phyloP scores from a whole-genome alignment of 2,888 invertebrate species.

The Cataglyphis altisquamis region DNA sequence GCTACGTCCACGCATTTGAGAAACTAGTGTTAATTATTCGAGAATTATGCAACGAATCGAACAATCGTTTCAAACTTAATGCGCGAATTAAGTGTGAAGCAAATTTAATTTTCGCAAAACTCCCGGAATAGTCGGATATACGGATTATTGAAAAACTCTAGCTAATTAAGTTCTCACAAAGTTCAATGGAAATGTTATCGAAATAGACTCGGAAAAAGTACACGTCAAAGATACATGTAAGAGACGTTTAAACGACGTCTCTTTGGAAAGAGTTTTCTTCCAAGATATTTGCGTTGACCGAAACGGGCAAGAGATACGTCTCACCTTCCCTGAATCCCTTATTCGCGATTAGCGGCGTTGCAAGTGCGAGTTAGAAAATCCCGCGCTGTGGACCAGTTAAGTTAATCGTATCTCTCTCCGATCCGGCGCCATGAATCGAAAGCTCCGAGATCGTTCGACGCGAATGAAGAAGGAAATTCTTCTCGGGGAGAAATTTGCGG shows the following conservation, averaged over 20 bases:
- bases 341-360: constrained; percentile 32
- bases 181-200: background rate
- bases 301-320: background rate
- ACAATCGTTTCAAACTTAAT: constrained; percentile 18
- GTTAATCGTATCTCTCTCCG: constrained; percentile 25
- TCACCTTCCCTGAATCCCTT: background rate
- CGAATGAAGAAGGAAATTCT: constrained; percentile 43
- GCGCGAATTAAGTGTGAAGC: constrained; percentile 3
- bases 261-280: background rate
- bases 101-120: constrained; percentile 14
- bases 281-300: background rate
- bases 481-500: constrained; percentile 54
- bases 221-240: background rate
- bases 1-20: background rate
- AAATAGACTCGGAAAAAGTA: background rate
- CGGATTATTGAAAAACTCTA: constrained; percentile 19
- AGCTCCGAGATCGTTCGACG: constrained; percentile 36
- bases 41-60: constrained; percentile 27
- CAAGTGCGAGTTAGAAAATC: background rate
- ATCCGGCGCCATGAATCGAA: constrained; percentile 40
- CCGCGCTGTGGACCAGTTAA: background rate
- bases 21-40: constrained; percentile 26
- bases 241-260: background rate
- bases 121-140: constrained; percentile 13
- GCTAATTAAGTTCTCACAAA: constrained; percentile 14